phyloP scores from a whole-genome alignment of 2,888 invertebrate genomes.

The Polia nebulosa region DNA sequence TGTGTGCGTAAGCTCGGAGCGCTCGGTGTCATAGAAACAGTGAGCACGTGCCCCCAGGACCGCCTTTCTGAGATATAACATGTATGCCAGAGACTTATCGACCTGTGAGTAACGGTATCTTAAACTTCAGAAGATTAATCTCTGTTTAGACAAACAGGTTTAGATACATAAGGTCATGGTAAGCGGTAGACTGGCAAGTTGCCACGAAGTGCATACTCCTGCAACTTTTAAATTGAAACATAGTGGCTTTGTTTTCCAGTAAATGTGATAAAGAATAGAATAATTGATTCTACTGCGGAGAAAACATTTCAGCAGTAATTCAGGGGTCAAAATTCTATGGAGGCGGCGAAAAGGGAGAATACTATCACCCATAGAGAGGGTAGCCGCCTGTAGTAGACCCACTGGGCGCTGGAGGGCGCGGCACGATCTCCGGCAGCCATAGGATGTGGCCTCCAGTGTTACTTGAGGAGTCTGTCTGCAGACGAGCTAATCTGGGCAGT shows the following conservation, averaged over 20 bases:
- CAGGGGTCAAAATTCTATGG: background rate
- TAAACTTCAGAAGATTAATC: constrained; percentile 9
- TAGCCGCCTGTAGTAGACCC: too few relatives aligned
- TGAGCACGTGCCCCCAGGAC: too few relatives aligned
- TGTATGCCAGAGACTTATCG: background rate
- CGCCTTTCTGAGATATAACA: background rate
- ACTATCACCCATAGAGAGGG: too few relatives aligned
- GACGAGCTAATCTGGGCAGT: too few relatives aligned
- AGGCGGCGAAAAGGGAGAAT: too few relatives aligned
- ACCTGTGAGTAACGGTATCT: too few relatives aligned
- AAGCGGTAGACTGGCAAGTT: constrained; percentile 33
- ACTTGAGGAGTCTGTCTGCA: too few relatives aligned
- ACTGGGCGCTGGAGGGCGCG: too few relatives aligned
- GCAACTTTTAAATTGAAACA: constrained; percentile 38
- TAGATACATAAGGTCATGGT: constrained; percentile 21
- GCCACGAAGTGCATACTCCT: constrained; percentile 33
- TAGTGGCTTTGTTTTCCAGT: constrained; percentile 4
- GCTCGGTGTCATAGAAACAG: too few relatives aligned
- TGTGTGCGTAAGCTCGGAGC: too few relatives aligned
- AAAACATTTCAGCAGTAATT: background rate
- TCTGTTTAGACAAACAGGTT: constrained; percentile 5
- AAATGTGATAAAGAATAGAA: background rate
- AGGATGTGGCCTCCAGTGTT: too few relatives aligned
- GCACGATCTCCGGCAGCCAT: too few relatives aligned
- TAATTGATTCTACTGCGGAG: background rate